These are phyloP conservation scores for Drosophila aldrichi DNA, from an alignment of 2,888 invertebrate genomes.

Conservation along the genomic window DNA sequence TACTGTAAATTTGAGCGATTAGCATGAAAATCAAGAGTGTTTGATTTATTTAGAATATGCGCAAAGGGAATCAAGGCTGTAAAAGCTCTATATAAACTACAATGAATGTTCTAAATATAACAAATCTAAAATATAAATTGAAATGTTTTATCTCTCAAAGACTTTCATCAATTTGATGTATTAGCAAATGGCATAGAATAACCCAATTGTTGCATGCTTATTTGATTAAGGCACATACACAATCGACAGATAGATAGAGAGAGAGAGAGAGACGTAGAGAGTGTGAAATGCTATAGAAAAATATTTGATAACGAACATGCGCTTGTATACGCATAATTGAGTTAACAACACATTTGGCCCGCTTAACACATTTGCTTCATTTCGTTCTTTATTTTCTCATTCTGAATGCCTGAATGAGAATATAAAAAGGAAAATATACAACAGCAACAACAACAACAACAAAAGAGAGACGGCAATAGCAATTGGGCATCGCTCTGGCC, in stretches of 20 bases:
- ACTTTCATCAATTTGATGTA: neutral
- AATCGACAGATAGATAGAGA: neutral
- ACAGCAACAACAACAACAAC: neutral
- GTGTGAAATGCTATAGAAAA: neutral
- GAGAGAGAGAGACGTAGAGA: too few relatives aligned
- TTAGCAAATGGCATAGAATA: slow-evolving; percentile 4
- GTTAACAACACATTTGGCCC: slow-evolving; percentile 21
- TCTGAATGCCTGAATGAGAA: slow-evolving; percentile 7
- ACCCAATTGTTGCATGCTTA: slow-evolving; percentile 4
- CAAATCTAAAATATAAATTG: neutral
- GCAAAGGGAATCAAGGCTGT: neutral
- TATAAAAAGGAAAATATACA: neutral
- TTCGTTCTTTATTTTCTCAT: neutral
- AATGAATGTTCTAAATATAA: too few relatives aligned
- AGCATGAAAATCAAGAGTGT: too few relatives aligned
- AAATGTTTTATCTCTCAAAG: neutral
- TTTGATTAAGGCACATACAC: neutral
- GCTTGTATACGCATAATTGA: slow-evolving; percentile 6
- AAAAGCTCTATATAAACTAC: neutral
- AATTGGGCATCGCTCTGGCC: slow-evolving; percentile 19
- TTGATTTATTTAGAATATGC: neutral
- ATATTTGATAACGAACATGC: slow-evolving; percentile 1
- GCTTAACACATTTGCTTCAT: slow-evolving; percentile 10
- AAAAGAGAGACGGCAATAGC: slow-evolving; percentile 4
- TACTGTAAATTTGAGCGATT: too few relatives aligned